Percentiles rank a stretch among this genome's conserved stretches.
Evolutionary conservation across 2,113 vertebrate genomes (phyloP).

Genomic region (Irena cyanogastra): DNA sequence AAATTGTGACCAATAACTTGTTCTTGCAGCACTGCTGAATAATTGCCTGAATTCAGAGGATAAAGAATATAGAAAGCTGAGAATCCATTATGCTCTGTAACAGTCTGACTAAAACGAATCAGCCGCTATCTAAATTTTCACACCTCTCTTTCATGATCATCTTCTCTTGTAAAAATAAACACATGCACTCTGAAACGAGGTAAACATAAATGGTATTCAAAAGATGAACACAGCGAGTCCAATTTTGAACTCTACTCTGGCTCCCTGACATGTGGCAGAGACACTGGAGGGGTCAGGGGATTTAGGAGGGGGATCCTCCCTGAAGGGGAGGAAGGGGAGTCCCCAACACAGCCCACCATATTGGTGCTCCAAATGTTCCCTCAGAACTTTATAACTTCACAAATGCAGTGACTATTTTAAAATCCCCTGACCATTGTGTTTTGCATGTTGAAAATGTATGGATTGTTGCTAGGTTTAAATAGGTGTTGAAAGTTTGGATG

Average conservation of each 20-base stretch:
- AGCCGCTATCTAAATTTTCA: constrained; percentile 77
- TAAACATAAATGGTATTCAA: constrained; percentile 37
- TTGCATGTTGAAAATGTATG: not conserved
- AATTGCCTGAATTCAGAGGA: constrained; percentile 69
- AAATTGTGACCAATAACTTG: constrained; percentile 69
- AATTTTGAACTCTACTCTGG: not conserved
- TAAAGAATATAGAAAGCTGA: constrained; percentile 64
- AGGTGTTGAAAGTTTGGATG: not conserved
- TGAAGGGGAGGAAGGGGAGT: not conserved
- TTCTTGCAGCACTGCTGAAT: constrained; percentile 54
- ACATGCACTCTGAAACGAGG: not conserved
- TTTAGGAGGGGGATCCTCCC: not conserved
- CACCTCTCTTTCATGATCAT: constrained; percentile 67
- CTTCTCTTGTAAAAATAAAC: constrained; percentile 58
- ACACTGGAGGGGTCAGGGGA: fast-evolving
- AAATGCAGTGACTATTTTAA: not conserved
- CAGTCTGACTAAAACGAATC: constrained; percentile 73
- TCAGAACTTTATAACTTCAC: not conserved
- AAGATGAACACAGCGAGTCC: not conserved
- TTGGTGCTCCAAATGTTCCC: not conserved
- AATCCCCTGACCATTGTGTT: not conserved
- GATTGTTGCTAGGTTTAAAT: not conserved
- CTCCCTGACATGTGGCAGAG: not conserved
- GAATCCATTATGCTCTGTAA: constrained; percentile 71
- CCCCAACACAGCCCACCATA: fast-evolving